phyloP scores from a whole-genome alignment of 1,140 invertebrate genomes.

The Cataglyphis hispanica region DNA sequence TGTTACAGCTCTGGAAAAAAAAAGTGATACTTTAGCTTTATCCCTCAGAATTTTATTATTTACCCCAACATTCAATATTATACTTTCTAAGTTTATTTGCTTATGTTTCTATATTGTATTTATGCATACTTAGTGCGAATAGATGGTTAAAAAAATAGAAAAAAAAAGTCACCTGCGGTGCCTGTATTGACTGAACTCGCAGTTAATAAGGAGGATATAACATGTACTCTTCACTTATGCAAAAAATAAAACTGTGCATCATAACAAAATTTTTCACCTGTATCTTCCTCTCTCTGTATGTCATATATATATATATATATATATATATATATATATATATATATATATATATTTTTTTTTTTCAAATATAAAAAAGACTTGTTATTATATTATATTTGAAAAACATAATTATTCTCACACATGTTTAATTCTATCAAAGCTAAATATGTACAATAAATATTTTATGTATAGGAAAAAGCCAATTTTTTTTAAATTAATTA shows the following conservation, averaged over 20 bases:
- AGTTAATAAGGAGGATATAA: constrained; percentile 51
- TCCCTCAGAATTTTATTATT: constrained; percentile 2
- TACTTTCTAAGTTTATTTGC: constrained; percentile 30
- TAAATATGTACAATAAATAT: no score
- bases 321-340: background rate
- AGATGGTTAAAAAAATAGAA: constrained; percentile 28
- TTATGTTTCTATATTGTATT: constrained; percentile 43
- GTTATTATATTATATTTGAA: background rate
- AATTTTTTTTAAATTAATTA: no score
- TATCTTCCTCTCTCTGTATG: background rate
- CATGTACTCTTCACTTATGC: constrained; percentile 47
- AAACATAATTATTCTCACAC: background rate
- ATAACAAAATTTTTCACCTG: background rate
- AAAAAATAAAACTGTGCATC: constrained; percentile 52
- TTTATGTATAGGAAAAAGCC: no score
- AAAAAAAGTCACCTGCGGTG: constrained; percentile 51
- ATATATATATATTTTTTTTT: background rate
- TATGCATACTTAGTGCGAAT: constrained; percentile 36
- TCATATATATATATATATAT: background rate
- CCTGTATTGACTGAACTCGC: constrained; percentile 49
- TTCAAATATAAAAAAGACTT: no score
- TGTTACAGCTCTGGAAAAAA: constrained; percentile 28
- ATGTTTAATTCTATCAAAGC: no score
- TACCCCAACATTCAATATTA: constrained; percentile 28
- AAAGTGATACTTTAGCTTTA: constrained; percentile 24